Evolutionary conservation across 2,888 invertebrate species (phyloP).

Genomic region (Scrobipalpa atriplicella): DNA sequence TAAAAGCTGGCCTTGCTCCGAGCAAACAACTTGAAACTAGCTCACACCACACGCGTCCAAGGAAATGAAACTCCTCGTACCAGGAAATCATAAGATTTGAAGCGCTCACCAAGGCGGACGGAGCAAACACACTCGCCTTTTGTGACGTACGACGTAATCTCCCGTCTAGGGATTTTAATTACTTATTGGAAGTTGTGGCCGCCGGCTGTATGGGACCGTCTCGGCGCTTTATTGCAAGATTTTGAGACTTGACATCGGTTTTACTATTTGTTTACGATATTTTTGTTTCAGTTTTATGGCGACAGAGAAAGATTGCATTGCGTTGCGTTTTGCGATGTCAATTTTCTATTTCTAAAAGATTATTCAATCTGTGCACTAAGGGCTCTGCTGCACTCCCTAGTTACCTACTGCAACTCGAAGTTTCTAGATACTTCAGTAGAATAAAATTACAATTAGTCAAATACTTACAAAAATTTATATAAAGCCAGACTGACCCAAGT

Average conservation of each 20-base stretch:
- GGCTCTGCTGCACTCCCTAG: too few species aligned
- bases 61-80: conserved; percentile 41
- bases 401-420: too few species aligned
- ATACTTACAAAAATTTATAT: too few species aligned
- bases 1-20: background rate
- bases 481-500: too few species aligned
- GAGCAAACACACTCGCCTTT: conserved; percentile 69
- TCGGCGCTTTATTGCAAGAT: conserved; percentile 73
- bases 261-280: conserved; percentile 31
- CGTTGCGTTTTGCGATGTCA: too few species aligned
- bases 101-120: conserved; percentile 58
- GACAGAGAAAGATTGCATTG: background rate
- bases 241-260: conserved; percentile 55
- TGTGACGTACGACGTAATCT: conserved; percentile 72
- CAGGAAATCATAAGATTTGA: conserved; percentile 66
- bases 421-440: too few species aligned
- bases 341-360: too few species aligned
- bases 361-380: too few species aligned
- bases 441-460: too few species aligned
- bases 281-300: background rate
- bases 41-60: conserved; percentile 16
- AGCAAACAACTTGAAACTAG: background rate
- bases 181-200: conserved; percentile 82
- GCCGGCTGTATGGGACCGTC: conserved; percentile 73
- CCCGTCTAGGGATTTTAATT: conserved; percentile 79